Conservation (phyloP, 2,888 invertebrate genomes). For the Baronia brevicornis region DNA sequence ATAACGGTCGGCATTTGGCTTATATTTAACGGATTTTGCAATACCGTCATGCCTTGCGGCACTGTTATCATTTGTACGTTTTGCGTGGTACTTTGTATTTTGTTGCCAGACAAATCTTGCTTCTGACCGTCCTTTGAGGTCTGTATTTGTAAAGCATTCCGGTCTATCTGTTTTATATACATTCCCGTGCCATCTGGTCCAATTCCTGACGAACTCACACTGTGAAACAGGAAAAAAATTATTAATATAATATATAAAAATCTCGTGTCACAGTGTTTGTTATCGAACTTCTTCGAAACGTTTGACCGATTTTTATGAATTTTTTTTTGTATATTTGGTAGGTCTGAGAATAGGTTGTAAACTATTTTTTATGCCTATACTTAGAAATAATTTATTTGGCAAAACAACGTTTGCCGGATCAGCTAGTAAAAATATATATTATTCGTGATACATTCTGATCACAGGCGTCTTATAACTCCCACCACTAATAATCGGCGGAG, state of each 20-base stretch:
- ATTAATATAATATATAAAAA: conserved; percentile 4
- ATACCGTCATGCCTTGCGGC: conserved; percentile 63
- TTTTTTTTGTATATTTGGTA: too few species aligned
- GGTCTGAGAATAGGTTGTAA: too few species aligned
- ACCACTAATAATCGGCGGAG: too few species aligned
- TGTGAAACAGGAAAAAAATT: conserved; percentile 28
- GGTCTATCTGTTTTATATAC: conserved; percentile 65
- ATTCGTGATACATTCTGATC: too few species aligned
- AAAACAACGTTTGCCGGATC: too few species aligned
- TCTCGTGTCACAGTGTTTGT: too few species aligned
- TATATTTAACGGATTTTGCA: conserved; percentile 61
- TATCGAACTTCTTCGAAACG: too few species aligned
- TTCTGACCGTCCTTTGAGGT: conserved; percentile 56
- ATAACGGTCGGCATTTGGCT: conserved; percentile 57
- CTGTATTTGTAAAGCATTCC: conserved; percentile 63
- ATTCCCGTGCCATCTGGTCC: conserved; percentile 57
- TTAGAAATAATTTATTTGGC: too few species aligned
- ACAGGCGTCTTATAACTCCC: too few species aligned
- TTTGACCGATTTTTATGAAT: too few species aligned
- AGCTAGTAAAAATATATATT: too few species aligned
- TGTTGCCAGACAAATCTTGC: conserved; percentile 46
- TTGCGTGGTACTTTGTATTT: conserved; percentile 53
- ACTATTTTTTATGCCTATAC: background rate
- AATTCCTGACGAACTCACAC: conserved; percentile 51
- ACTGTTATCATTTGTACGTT: conserved; percentile 70